Conservation (phyloP, 2,888 invertebrate genomes). For the Rhaphigaster nebulosa region DNA sequence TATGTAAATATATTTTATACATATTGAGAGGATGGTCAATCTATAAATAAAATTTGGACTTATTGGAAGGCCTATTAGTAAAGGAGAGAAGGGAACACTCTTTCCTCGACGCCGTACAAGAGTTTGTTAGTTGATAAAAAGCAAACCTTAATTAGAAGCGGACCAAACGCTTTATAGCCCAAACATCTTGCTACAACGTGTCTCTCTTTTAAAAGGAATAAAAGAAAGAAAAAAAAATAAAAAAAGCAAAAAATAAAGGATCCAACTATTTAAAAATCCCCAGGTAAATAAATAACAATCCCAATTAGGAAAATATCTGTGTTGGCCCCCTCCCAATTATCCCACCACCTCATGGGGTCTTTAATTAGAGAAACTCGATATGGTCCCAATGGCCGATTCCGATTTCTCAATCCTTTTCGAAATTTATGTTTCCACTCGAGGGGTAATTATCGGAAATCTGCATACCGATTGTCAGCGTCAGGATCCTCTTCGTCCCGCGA, state of each 20-base stretch:
- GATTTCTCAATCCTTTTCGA: slow-evolving; percentile 24
- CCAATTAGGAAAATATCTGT: slow-evolving; percentile 49
- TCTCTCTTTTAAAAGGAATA: neutral
- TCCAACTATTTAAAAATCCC: slow-evolving; percentile 36
- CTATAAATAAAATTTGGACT: neutral
- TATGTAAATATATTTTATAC: too few species aligned
- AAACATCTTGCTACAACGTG: slow-evolving; percentile 42
- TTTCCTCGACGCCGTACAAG: neutral
- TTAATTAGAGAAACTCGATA: slow-evolving; percentile 46
- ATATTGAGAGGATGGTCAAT: neutral
- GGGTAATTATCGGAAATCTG: neutral
- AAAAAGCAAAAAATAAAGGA: neutral
- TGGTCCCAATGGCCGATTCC: slow-evolving; percentile 4
- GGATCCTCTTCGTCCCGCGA: neutral
- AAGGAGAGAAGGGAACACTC: neutral
- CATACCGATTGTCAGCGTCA: neutral
- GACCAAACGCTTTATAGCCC: slow-evolving; percentile 2
- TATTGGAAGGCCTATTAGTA: neutral
- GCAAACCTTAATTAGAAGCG: neutral
- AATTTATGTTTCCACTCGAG: slow-evolving; percentile 10
- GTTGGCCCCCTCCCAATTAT: slow-evolving; percentile 12
- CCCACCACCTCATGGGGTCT: neutral
- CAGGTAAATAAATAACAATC: slow-evolving; percentile 31
- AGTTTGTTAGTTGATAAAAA: slow-evolving; percentile 19
- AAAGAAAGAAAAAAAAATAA: neutral